phyloP scores from a whole-genome alignment of 2,113 vertebrate species.

The Pelmatolapia mariae region DNA sequence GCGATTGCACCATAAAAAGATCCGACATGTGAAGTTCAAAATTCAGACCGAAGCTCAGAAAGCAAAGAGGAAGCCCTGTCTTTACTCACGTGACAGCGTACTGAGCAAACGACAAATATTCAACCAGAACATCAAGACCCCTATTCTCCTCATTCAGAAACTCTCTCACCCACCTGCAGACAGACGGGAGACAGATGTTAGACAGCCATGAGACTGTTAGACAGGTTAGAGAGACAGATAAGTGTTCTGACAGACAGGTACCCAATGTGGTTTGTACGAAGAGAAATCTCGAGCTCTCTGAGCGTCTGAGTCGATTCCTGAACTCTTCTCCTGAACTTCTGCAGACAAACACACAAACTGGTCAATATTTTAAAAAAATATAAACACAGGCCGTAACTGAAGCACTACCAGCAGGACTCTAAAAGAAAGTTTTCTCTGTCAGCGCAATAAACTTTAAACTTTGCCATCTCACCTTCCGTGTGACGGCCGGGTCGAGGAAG shows the following conservation, averaged over 20 bases:
- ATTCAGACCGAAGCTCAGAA: not conserved
- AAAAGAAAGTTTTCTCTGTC: not conserved
- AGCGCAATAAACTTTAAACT: not conserved
- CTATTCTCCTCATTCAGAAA: slow-evolving; percentile 97
- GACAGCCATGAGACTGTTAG: not conserved
- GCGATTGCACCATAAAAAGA: not conserved
- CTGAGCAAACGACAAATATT: slow-evolving; percentile 96
- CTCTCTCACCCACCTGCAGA: slow-evolving; percentile 91
- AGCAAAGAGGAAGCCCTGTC: not conserved
- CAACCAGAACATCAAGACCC: slow-evolving; percentile 92
- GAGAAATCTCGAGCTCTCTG: slow-evolving; percentile 62
- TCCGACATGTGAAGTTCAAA: not conserved
- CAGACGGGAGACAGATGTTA: not conserved
- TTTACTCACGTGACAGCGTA: slow-evolving; percentile 94
- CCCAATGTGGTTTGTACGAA: slow-evolving; percentile 65
- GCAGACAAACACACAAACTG: not conserved
- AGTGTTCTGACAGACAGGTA: not conserved
- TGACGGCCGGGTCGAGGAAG: slow-evolving; percentile 88
- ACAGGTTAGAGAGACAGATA: not conserved
- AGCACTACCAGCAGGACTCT: not conserved
- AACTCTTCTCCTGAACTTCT: slow-evolving; percentile 63
- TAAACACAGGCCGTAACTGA: not conserved
- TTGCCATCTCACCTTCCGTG: slow-evolving; percentile 80
- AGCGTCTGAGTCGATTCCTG: slow-evolving; percentile 63
- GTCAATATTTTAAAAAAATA: not conserved